phyloP scores from a whole-genome alignment of 2,113 vertebrate genomes.

The Scophthalmus maximus region DNA sequence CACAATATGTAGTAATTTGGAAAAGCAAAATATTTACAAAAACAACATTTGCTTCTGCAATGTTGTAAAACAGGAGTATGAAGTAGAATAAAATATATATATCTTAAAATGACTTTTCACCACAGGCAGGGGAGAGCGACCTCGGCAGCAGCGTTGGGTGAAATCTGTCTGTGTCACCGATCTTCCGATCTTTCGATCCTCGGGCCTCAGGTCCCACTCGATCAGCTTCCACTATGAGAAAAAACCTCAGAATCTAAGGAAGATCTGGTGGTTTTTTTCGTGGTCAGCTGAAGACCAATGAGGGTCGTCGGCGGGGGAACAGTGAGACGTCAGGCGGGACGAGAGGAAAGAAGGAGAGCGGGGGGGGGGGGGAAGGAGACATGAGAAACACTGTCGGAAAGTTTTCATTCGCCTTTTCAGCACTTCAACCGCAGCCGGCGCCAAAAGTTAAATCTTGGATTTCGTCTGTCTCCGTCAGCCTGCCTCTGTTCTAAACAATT shows the following conservation, averaged over 20 bases:
- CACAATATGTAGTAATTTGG: too few relatives aligned
- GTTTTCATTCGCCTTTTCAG: constrained; percentile 40
- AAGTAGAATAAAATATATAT: too few relatives aligned
- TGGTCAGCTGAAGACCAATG: constrained; percentile 45
- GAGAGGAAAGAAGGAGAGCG: constrained; percentile 6
- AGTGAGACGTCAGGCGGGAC: constrained; percentile 12
- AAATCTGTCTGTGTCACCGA: constrained; percentile 35
- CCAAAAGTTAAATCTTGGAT: constrained; percentile 30
- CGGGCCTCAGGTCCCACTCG: too few relatives aligned
- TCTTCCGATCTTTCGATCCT: too few relatives aligned
- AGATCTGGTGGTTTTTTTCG: constrained; percentile 33
- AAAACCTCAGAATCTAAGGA: background rate
- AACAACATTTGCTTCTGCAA: background rate
- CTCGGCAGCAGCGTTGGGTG: constrained; percentile 5
- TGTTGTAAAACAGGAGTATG: background rate
- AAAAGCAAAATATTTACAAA: too few relatives aligned
- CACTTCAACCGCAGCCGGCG: constrained; percentile 6
- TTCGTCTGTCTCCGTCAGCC: constrained; percentile 35
- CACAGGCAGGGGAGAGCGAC: background rate
- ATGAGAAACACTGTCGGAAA: constrained; percentile 19
- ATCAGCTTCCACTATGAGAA: background rate
- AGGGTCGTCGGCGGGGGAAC: constrained; percentile 21
- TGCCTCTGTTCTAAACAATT: constrained; percentile 30
- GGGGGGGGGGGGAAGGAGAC: constrained; percentile 1
- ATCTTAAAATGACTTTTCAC: background rate